phyloP scores from a whole-genome alignment of 2,888 invertebrate genomes.

The Anoncus sp. region DNA sequence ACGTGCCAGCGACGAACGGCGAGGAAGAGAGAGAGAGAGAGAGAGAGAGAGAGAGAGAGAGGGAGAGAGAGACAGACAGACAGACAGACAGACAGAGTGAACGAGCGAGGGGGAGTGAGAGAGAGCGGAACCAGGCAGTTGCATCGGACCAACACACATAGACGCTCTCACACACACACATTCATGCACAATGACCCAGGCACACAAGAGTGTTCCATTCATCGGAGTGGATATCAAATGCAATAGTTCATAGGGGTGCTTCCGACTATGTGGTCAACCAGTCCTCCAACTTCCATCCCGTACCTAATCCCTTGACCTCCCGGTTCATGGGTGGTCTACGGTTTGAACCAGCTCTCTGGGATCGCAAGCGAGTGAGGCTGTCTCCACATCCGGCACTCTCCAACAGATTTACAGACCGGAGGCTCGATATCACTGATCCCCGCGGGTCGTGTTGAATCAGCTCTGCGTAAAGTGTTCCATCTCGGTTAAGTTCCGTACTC shows the following conservation, averaged over 20 bases:
- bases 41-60: constrained; percentile 25
- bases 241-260: constrained; percentile 79
- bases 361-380: constrained; percentile 34
- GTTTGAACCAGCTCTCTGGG: constrained; percentile 32
- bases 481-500: constrained; percentile 6
- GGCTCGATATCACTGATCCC: constrained; percentile 58
- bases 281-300: constrained; percentile 65
- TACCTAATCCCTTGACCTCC: constrained; percentile 60
- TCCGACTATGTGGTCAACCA: constrained; percentile 75
- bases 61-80: no score
- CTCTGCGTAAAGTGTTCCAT: constrained; percentile 19
- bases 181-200: constrained; percentile 69
- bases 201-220: constrained; percentile 75
- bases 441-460: constrained; percentile 45
- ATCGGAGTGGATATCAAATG: constrained; percentile 80
- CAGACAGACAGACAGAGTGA: constrained; percentile 37
- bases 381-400: constrained; percentile 45
- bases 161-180: no score
- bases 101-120: constrained; percentile 14
- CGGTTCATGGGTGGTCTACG: constrained; percentile 35
- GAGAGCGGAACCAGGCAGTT: constrained; percentile 38
- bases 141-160: constrained; percentile 58
- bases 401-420: constrained; percentile 60
- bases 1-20: constrained; percentile 8
- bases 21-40: constrained; percentile 23